Base-by-base conservation (phyloP, 2,797 vertebrate species). In the Channallabes apus region DNA sequence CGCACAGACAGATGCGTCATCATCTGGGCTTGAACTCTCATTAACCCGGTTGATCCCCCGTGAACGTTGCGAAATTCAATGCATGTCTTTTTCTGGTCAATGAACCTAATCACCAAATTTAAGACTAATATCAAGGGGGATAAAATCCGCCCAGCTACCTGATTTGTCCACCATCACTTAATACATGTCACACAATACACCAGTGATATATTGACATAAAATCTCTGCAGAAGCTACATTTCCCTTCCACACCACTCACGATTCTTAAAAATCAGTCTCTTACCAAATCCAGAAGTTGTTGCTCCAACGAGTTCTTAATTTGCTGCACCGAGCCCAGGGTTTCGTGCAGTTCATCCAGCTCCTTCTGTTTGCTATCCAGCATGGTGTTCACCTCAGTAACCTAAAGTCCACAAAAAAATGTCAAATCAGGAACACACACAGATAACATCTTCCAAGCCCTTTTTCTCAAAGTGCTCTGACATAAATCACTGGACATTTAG, bases 251-350 rank as follows among this genome's bases (percentile, higher is more conserved):
- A 59, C 73, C 51, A 58, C 51, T 20, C 58, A 24, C 22, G 3
- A 18, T 1, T 6, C 18, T 15, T 6, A 51, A 75, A 32, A 22
- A 24, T 12, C 4, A 15, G 41, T 72, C 58, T 62, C 71, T 5
- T 93, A 99, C 98, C 97, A 98, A 90, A 87, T 85, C 88, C 89
- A 92, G 93, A 84, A 97, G 95, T 83, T 98, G 95, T 88, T 95
- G 93, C 89, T 96, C 95, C 93, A 97, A 90, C 89, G 91, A 89
- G 85, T 95, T 93, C 89, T 96, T 98, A 87, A 96, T 94, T 92
- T 95, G 94, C 89, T 95, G 94, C 89, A 93, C 90, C 85, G 92
- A 91, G 89, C 92, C 91, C 92, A 98, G 91, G 89, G 88, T 96
- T 93, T 95, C 91, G 92, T 97, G 95, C 89, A 97, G 94, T 54